Conservation (phyloP, 2,797 vertebrate genomes). For the Trichosurus vulpecula region DNA sequence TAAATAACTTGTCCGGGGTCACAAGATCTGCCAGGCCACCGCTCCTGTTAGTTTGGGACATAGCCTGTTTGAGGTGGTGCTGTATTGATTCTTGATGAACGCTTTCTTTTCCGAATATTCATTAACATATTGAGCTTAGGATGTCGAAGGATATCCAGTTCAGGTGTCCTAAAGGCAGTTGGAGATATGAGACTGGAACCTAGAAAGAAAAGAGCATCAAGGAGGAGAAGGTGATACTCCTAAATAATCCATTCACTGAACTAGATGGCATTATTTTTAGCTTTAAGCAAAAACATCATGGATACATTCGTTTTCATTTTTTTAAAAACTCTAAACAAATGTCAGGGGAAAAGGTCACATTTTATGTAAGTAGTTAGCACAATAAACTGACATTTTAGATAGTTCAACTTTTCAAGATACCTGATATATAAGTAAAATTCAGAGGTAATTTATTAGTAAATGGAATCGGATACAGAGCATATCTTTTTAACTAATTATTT, state of each 20-base stretch:
- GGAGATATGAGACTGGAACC: background rate
- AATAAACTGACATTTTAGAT: constrained; percentile 35
- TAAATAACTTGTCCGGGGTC: background rate
- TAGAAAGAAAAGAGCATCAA: constrained; percentile 1
- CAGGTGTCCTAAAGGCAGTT: background rate
- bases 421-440: constrained; percentile 13
- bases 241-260: constrained; percentile 6
- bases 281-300: constrained; percentile 44
- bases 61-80: background rate
- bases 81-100: background rate
- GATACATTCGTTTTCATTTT: constrained; percentile 27
- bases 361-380: constrained; percentile 32
- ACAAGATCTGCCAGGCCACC: background rate
- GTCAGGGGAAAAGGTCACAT: constrained; percentile 30
- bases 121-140: background rate
- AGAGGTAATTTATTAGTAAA: constrained; percentile 2
- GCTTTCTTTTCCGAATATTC: background rate
- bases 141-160: background rate
- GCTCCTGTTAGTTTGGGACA: background rate
- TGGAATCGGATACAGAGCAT: background rate
- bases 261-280: constrained; percentile 29
- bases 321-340: constrained; percentile 52
- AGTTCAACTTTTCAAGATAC: constrained; percentile 30
- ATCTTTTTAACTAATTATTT: constrained; percentile 18
- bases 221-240: constrained; percentile 4